Base-by-base conservation (phyloP, 2,113 vertebrate species). In the Pelmatolapia mariae region DNA sequence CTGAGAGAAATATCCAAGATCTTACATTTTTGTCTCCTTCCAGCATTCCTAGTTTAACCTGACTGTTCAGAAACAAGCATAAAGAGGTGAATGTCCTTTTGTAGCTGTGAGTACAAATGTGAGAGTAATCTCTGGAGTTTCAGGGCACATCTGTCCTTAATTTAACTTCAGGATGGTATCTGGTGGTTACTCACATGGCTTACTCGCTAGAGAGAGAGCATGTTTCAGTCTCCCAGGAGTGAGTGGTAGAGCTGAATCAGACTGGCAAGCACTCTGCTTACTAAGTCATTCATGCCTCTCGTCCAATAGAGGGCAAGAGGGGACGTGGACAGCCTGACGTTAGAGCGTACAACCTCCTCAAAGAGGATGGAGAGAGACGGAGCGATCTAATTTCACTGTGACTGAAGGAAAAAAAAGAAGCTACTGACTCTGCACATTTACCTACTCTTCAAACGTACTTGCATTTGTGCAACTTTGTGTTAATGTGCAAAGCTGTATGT, bases 351-450 rank as follows among this genome's bases (percentile, higher is more conserved):
- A 85, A 90, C 86, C 85, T 90, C 88, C 88, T 82, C 18, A 40
- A n/a, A 86, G 40, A 85, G 89, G 83, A 84, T 54, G 52, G 66
- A 80, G 79, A 29, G 45, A 83, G 36, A 76, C 10, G 31, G 92
- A 84, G 22, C 79, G 93, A 89, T 95, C 91, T 76, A 91, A 94
- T 96, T 96, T 96, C 94, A 93, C 94, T 91, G 88, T 83, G 89
- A 86, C 63, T 90, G 89, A 79, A 92, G 52, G 83, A 84, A 93
- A 91, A 90, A 90, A 90, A 87, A 80, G 79, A 87, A 87, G 84
- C 83, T 80, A 87, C 90, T 90, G 92, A 91, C 86, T 91, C 88
- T 87, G 91, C 93, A 91, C 54, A 84, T 79, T 81, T 59, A 78
- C 45, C 18, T 82, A 81, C 63, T 86, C 81, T 19, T 87, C 56